These are phyloP conservation scores for Stenchaetothrips biformis DNA, from an alignment of 2,888 invertebrate species.

Conservation along the genomic window DNA sequence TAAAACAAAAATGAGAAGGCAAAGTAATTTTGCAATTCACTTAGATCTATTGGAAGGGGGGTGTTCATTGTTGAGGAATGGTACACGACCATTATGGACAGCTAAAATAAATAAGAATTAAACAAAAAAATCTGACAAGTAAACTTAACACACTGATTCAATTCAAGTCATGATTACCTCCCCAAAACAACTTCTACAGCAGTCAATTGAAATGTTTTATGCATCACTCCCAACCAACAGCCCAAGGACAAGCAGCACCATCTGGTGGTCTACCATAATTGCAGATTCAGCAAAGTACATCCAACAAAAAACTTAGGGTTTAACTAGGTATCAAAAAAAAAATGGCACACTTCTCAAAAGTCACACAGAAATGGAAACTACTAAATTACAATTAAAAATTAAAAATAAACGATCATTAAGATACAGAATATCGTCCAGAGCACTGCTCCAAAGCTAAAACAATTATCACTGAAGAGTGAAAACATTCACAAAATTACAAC, in stretches of 20 bases:
- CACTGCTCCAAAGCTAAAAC: constrained; percentile 15
- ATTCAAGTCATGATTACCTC: no score
- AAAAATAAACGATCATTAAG: neutral
- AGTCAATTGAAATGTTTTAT: no score
- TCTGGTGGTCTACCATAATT: no score
- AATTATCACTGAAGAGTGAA: constrained; percentile 14
- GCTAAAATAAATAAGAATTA: neutral
- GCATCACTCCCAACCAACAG: no score
- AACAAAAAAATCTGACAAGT: neutral
- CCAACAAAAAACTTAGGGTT: neutral
- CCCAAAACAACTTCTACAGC: no score
- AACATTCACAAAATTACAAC: neutral
- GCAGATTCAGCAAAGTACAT: neutral
- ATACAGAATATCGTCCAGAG: neutral
- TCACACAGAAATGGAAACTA: neutral
- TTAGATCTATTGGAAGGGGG: neutral
- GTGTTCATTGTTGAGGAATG: neutral
- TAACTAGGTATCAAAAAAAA: neutral
- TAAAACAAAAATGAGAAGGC: neutral
- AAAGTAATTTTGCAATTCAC: neutral
- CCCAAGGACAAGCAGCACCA: no score
- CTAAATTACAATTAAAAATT: neutral
- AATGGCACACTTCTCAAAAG: neutral
- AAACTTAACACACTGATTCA: no score
- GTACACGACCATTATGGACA: neutral